These are phyloP conservation scores for Archegozetes longisetosus DNA, from an alignment of 1,140 invertebrate species.

Conservation along the genomic window DNA sequence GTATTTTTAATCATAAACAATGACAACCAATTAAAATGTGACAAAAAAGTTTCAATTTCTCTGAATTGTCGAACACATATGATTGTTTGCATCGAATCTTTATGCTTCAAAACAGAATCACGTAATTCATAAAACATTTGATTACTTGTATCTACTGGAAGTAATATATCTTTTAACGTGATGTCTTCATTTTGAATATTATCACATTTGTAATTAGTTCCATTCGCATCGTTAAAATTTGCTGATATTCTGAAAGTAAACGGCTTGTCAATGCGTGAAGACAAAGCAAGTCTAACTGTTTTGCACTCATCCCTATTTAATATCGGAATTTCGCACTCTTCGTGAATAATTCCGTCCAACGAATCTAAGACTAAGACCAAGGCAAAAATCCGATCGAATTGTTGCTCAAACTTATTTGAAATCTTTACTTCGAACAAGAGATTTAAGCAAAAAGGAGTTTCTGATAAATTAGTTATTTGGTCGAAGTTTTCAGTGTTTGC, in stretches of 20 bases:
- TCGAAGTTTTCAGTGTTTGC: background rate
- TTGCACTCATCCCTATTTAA: background rate
- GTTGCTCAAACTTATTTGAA: too few species aligned
- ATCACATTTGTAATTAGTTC: conserved; percentile 4
- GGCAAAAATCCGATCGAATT: conserved; percentile 2
- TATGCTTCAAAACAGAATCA: background rate
- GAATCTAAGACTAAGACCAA: conserved; percentile 1
- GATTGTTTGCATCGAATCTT: conserved; percentile 8
- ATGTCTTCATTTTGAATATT: background rate
- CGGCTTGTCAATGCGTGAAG: background rate
- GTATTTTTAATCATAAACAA: background rate
- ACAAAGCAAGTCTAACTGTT: background rate
- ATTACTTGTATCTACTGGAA: background rate
- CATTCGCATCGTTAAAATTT: conserved; percentile 4
- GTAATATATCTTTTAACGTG: conserved; percentile 9
- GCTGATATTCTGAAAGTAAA: background rate
- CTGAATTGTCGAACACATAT: conserved; percentile 1
- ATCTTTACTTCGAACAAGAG: conserved; percentile 6
- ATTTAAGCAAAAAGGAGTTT: background rate
- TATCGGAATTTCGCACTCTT: background rate
- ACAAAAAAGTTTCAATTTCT: conserved; percentile 1
- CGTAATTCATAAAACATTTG: background rate
- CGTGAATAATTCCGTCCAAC: background rate
- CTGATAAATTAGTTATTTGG: background rate
- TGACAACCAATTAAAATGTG: background rate